Evolutionary conservation across 2,888 invertebrate species (phyloP), one percentile per base, ranked within the genome.

Genomic region (Pegoplata infirma): DNA sequence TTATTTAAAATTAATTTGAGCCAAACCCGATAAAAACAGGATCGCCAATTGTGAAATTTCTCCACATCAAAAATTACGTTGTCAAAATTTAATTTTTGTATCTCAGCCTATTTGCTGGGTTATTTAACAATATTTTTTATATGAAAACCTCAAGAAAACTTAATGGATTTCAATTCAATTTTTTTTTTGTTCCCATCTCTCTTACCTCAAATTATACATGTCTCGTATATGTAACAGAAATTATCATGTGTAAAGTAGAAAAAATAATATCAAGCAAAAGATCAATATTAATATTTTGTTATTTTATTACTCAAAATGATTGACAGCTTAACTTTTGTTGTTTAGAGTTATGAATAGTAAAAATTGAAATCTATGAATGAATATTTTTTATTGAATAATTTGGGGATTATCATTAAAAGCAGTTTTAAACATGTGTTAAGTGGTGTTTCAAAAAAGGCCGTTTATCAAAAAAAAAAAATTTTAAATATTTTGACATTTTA

Each of bases 101-200:
- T n/a, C n/a, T n/a, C n/a, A n/a, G n/a, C n/a, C n/a, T n/a, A n/a
- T n/a, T n/a, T n/a, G n/a, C n/a, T n/a, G n/a, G n/a, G n/a, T n/a
- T n/a, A n/a, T n/a, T n/a, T n/a, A n/a, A n/a, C 1, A 47, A 51
- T 46, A 67, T 47, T 21, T 25, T 12, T 40, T 21, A 56, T 36
- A 58, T 51, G 36, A n/a, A 77, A 79, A 79, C 79, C 79, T 79
- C 75, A 79, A 78, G 55, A 69, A 66, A 67, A 55, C n/a, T 56
- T 79, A 79, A 75, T 79, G 75, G 79, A 75, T 66, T 78, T 71
- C 61, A 68, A 63, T 72, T 73, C 17, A 63, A 21, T 36, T 17
- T 63, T 19, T 25, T 16, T 25, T 14, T 21, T 16, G 28, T 25
- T 17, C 3, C 25, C 44, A 5, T 25, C n/a, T n/a, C 16, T 63